Evolutionary conservation across 2,888 invertebrate genomes (phyloP), one percentile per base, ranked within the genome.

Genomic region (Helleia helle): DNA sequence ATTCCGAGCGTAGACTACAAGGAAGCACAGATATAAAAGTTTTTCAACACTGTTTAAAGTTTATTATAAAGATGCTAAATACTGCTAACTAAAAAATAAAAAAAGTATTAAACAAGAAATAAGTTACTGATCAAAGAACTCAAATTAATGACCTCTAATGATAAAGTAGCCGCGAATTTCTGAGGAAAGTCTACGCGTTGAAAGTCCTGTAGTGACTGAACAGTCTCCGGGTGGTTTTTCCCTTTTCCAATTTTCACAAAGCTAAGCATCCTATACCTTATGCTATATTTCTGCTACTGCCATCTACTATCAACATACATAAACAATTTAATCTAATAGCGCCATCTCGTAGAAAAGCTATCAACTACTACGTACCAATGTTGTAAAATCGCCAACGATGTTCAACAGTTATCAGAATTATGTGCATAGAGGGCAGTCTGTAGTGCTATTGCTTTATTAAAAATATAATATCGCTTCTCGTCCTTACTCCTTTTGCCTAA

Each of bases 201-300:
- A 66, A 60, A 52, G 70, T 66, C 68, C 71, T 71, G 69, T 68
- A 66, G 62, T 76, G 70, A 83, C 83, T 83, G 79, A 74, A 63
- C 62, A 50, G 59, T 60, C 64, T 67, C 75, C 71, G 65, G 74
- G 67, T 64, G 59, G 63, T 62, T 74, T 74, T 76, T 66, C 71
- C 70, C 61, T 73, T 74, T 76, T 67, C 71, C 65, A 60, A 69
- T 65, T 66, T 70, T 64, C 56, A 56, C 53, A 55, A 56, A 63
- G 62, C 42, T 25, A 24, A 14, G 15, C 24, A 25, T 22, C 22
- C 12, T 4, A 2, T 11, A 7, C 15, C 25, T 13, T 36, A 14
- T 37, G 14, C 31, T 25, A 8, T 2, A 25, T 31, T 29, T 12
- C 7, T 0, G 24, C 6, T 30, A 5, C 31, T 25, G 40, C 22